Evolutionary conservation across 2,113 vertebrate species (phyloP), one percentile per base, ranked within the genome.

Genomic region (Bombycilla garrulus): DNA sequence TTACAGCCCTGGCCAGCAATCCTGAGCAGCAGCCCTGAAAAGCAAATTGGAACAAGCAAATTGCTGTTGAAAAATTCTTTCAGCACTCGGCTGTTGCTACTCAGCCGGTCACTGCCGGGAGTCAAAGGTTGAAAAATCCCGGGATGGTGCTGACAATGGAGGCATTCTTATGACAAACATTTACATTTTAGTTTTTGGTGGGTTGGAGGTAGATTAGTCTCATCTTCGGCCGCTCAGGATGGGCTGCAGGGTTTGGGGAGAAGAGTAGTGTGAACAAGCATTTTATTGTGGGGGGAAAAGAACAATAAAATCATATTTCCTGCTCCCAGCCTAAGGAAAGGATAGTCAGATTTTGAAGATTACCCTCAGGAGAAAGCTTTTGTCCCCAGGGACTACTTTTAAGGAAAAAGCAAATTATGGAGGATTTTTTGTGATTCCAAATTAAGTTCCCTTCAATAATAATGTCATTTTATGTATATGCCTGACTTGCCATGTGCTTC

Each of bases 1-100:
- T 97, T 97, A 96, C 97, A 96, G 95, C 82, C 87, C 92, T 62
- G 40, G 77, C 78, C 92, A 92, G 92, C 96, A 97, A 96, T 96
- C 96, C 94, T 94, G 97, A 97, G 95, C 97, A 91, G 96, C 95
- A 93, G 73, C 97, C 97, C 96, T 97, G 98, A 97, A 98, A 98
- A 98, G 98, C 97, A 98, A 98, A 98, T 98, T 98, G 97, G 97
- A 98, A 97, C 97, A 97, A 97, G 97, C 97, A 97, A 98, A 98
- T 98, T 97, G 96, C 97, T 97, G 97, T 97, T 98, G 98, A 98
- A 98, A 98, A 98, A 98, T 98, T 97, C 98, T 98, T 98, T 98
- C 96, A 97, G 97, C 96, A 88, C 98, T 95, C 60, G 23, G 97
- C 96, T 96, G 97, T 98, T 98, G 97, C 97, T 97, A 96, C 95